Percentiles rank a stretch among this genome's conserved stretches.
These are phyloP conservation scores for Acromyrmex heyeri DNA, from an alignment of 1,140 invertebrate genomes.

Conservation along the genomic window DNA sequence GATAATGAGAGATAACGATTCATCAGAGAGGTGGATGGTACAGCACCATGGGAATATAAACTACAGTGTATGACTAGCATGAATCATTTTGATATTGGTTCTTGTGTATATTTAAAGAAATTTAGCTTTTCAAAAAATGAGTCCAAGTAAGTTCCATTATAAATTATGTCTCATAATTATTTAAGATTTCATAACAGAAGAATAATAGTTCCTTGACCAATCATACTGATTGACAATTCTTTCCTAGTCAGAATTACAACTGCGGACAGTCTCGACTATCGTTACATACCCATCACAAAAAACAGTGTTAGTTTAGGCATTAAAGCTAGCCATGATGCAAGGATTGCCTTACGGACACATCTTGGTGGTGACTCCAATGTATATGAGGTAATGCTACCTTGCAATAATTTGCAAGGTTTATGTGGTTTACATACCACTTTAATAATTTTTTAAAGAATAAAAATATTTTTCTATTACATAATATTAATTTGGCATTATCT, in stretches of 20 bases:
- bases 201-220: neutral
- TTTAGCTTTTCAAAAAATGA: conserved; percentile 20
- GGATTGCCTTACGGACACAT: conserved; percentile 79
- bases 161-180: neutral
- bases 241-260: conserved; percentile 77
- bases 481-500: neutral
- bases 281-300: conserved; percentile 79
- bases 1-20: conserved; percentile 36
- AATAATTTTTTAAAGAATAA: neutral
- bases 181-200: neutral
- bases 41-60: neutral
- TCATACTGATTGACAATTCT: neutral
- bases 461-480: neutral
- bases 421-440: neutral
- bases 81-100: conserved; percentile 32
- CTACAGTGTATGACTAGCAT: conserved; percentile 16
- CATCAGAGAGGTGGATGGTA: neutral
- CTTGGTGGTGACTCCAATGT: conserved; percentile 78
- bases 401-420: too few species aligned
- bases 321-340: conserved; percentile 78
- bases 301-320: conserved; percentile 74
- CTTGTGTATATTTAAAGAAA: neutral
- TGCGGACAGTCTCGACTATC: conserved; percentile 76
- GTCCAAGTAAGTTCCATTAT: conserved; percentile 23
- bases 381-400: conserved; percentile 75